Evolutionary conservation across 2,113 vertebrate genomes (phyloP), one percentile per base, ranked within the genome.

Genomic region (Cyanoliseus patagonus): DNA sequence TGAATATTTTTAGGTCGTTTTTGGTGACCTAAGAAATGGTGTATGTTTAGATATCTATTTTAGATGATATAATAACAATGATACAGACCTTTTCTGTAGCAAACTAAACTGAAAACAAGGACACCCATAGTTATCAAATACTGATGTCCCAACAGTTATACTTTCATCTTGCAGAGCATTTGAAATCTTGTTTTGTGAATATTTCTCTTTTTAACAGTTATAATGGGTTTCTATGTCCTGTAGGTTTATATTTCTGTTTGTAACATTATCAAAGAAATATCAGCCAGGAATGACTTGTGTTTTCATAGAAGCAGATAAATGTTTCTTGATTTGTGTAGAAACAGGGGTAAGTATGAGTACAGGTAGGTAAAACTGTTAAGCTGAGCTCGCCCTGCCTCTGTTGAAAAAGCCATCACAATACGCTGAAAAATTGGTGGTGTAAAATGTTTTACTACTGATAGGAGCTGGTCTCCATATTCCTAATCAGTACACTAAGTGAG

Each of bases 41-140:
- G 44, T 69, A 76, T 94, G 47, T 92, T 91, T 95, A 91, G 77
- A 64, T 92, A 89, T 49, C 89, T 95, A 76, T 89, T 97, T 95
- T 92, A 87, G 69, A 82, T 92, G 18, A 66, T 95, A 78, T 12
- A 75, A 75, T 96, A 91, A 90, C 94, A 88, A 88, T 41, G 59
- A 57, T 63, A 27, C 35, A 53, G 39, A 23, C 46, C 59, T 88
- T 94, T 86, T 91, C 83, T 79, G 81, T 87, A 79, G 62, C 80
- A 79, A 79, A n/a, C 52, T 85, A 31, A 76, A 64, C 62, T 66
- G 70, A 87, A 85, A 82, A 39, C 37, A 63, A 59, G n/a, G 31
- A 55, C 69, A 79, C 31, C 13, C 33, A 3, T 73, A 62, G 57
- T 79, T 91, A 66, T 91, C 42, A 79, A 86, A 57, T 51, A 47